These are phyloP conservation scores for Pluvialis apricaria DNA, from an alignment of 2,113 vertebrate species.

Conservation along the genomic window DNA sequence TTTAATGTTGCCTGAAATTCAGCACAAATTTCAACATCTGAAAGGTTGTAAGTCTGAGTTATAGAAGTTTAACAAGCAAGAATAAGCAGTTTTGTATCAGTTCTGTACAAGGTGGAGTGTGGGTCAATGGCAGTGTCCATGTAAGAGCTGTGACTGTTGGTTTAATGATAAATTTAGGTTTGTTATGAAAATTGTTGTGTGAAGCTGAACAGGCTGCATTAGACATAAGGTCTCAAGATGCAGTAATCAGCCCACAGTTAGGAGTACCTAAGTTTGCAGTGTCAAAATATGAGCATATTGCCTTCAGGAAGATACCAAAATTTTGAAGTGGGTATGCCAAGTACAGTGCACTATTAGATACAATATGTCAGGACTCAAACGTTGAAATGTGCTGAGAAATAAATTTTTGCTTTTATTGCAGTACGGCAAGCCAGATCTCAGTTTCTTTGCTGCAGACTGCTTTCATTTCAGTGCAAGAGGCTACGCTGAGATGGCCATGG, in stretches of 20 bases:
- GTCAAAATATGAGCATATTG: neutral
- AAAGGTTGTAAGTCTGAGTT: neutral
- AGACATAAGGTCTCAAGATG: neutral
- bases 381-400: neutral
- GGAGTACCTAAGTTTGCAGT: neutral
- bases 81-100: neutral
- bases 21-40: neutral
- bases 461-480: constrained; percentile 87
- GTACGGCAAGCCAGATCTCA: constrained; percentile 74
- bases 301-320: neutral
- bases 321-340: neutral
- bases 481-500: constrained; percentile 85
- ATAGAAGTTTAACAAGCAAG: neutral
- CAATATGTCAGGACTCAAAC: neutral
- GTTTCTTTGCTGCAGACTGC: constrained; percentile 88
- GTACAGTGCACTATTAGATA: neutral
- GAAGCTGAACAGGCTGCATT: neutral
- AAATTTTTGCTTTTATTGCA: constrained; percentile 54
- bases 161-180: neutral
- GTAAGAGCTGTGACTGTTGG: neutral
- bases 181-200: neutral
- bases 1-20: neutral
- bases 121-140: neutral
- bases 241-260: neutral
- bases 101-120: neutral